These are phyloP conservation scores for Todiramphus saurophagus DNA, from an alignment of 2,113 vertebrate species.

Conservation along the genomic window DNA sequence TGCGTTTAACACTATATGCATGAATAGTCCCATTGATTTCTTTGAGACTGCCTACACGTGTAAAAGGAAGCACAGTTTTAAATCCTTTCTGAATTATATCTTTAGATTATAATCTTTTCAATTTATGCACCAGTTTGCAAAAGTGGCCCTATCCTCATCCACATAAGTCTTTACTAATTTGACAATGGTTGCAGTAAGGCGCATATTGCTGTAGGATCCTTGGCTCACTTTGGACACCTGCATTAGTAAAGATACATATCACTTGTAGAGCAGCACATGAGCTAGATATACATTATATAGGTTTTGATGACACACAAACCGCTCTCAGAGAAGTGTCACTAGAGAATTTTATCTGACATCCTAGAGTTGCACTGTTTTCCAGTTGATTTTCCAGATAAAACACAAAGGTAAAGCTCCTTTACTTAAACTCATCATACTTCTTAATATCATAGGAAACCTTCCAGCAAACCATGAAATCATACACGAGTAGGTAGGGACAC, in stretches of 20 bases:
- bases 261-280: not conserved
- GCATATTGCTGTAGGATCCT: not conserved
- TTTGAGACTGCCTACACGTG: not conserved
- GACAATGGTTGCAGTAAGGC: not conserved
- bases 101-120: not conserved
- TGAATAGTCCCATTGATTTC: slow-evolving; percentile 1
- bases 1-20: not conserved
- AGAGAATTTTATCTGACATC: not conserved
- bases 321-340: fast-evolving
- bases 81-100: not conserved
- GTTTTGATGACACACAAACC: not conserved
- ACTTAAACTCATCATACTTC: slow-evolving; percentile 17
- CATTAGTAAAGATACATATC: not conserved
- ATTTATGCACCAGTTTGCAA: not conserved
- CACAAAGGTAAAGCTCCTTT: slow-evolving; percentile 35
- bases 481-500: not conserved
- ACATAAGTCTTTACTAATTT: not conserved
- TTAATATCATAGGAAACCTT: slow-evolving; percentile 50
- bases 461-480: not conserved
- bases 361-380: not conserved
- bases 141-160: not conserved
- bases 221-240: not conserved
- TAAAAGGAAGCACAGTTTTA: not conserved
- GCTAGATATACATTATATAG: not conserved
- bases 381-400: slow-evolving; percentile 6